phyloP scores from a whole-genome alignment of 53 echinoderm and acorn worm species.

The Mesocentrotus franciscanus region DNA sequence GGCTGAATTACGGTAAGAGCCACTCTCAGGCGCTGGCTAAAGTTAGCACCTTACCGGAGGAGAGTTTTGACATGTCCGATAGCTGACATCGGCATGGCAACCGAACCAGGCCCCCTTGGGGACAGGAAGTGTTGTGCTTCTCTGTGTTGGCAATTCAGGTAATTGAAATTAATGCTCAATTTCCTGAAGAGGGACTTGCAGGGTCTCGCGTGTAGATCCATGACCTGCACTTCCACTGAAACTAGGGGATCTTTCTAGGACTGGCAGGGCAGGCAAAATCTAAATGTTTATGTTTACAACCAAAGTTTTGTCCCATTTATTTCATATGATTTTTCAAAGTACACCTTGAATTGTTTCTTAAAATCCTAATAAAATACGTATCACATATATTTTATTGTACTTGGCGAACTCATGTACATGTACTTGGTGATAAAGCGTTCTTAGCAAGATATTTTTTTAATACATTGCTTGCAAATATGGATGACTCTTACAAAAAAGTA shows the following conservation, averaged over 20 bases:
- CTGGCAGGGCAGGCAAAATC: neutral
- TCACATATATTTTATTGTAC: neutral
- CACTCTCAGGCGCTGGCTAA: slow-evolving; percentile 23
- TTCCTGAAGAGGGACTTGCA: slow-evolving; percentile 60
- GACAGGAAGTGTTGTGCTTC: slow-evolving; percentile 71
- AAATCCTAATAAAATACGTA: neutral
- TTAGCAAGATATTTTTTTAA: no score
- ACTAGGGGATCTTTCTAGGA: neutral
- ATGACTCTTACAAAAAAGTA: no score
- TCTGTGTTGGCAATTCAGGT: slow-evolving; percentile 74
- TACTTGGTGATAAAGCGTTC: no score
- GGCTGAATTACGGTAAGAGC: neutral
- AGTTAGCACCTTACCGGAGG: slow-evolving; percentile 19
- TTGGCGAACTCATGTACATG: no score
- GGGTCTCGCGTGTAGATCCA: slow-evolving; percentile 45
- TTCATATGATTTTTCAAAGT: neutral
- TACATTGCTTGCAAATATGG: no score
- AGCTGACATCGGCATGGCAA: slow-evolving; percentile 63
- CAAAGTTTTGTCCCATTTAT: neutral
- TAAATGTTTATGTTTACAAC: neutral
- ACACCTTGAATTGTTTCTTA: neutral
- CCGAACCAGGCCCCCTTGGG: slow-evolving; percentile 55
- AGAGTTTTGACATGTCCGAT: slow-evolving; percentile 56
- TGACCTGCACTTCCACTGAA: slow-evolving; percentile 56
- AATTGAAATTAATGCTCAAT: slow-evolving; percentile 73